Evolutionary conservation across 2,797 vertebrate genomes (phyloP).

Genomic region (Esox lucius): DNA sequence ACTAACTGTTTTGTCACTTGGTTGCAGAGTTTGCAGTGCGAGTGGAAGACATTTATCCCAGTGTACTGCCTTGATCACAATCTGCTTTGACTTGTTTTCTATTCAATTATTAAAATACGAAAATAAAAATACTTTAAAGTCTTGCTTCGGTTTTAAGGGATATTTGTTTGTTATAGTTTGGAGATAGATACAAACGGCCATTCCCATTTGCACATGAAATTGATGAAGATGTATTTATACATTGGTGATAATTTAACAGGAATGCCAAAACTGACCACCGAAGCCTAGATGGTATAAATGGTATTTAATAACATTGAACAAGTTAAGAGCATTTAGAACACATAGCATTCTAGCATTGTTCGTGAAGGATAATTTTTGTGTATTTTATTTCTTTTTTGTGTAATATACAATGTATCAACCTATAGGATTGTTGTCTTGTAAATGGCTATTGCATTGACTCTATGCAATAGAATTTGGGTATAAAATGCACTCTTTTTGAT

Average conservation of each 20-base stretch:
- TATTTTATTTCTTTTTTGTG: slow-evolving; percentile 75
- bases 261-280: slow-evolving; percentile 72
- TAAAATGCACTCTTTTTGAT: slow-evolving; percentile 88
- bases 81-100: slow-evolving; percentile 57
- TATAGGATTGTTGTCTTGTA: slow-evolving; percentile 80
- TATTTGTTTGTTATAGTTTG: slow-evolving; percentile 72
- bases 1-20: slow-evolving; percentile 64
- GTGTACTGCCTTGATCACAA: slow-evolving; percentile 57
- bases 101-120: slow-evolving; percentile 31
- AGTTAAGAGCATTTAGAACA: slow-evolving; percentile 72
- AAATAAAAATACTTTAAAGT: slow-evolving; percentile 32
- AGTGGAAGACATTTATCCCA: slow-evolving; percentile 58
- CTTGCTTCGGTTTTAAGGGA: slow-evolving; percentile 76
- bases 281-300: slow-evolving; percentile 72
- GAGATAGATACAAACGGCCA: slow-evolving; percentile 68
- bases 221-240: slow-evolving; percentile 81
- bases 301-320: slow-evolving; percentile 73
- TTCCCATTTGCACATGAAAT: slow-evolving; percentile 82
- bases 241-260: slow-evolving; percentile 77
- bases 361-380: slow-evolving; percentile 73
- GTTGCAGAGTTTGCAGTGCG: slow-evolving; percentile 56
- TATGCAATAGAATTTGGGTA: slow-evolving; percentile 85
- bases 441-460: slow-evolving; percentile 84
- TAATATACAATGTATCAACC: slow-evolving; percentile 81
- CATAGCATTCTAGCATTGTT: slow-evolving; percentile 73